phyloP scores from a whole-genome alignment of 2,888 invertebrate genomes.

The Galeopsomyia nigrocyanea region DNA sequence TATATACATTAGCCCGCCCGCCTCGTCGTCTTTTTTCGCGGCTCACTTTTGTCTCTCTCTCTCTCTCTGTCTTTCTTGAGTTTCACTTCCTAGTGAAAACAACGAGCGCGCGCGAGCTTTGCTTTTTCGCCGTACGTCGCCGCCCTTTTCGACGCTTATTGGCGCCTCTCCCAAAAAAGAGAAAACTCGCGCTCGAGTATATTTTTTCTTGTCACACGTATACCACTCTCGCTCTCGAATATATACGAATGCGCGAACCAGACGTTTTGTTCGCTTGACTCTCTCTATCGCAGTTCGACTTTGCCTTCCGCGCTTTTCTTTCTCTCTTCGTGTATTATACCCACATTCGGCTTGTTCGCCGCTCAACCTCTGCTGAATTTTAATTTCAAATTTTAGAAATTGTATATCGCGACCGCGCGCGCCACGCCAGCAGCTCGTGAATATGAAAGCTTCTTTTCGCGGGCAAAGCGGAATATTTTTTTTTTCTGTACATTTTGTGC shows the following conservation, averaged over 20 bases:
- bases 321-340: background rate
- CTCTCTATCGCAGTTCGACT: background rate
- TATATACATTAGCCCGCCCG: background rate
- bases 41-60: background rate
- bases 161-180: conserved; percentile 3
- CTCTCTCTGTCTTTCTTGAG: conserved; percentile 36
- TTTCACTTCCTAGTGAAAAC: conserved; percentile 47
- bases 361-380: conserved; percentile 23
- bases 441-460: background rate
- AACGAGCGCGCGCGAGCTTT: conserved; percentile 4
- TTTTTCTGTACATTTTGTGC: too few relatives aligned
- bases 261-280: background rate
- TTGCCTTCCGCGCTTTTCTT: background rate
- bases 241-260: background rate
- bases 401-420: background rate
- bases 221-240: too few relatives aligned
- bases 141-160: background rate
- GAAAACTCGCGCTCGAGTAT: conserved; percentile 13
- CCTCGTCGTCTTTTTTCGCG: conserved; percentile 35
- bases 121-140: conserved; percentile 21
- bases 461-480: too few relatives aligned
- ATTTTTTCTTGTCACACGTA: too few relatives aligned
- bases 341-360: conserved; percentile 4
- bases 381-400: conserved; percentile 31
- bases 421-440: too few relatives aligned